These are phyloP conservation scores for Barnardius zonarius DNA, from an alignment of 2,113 vertebrate species.

Conservation along the genomic window DNA sequence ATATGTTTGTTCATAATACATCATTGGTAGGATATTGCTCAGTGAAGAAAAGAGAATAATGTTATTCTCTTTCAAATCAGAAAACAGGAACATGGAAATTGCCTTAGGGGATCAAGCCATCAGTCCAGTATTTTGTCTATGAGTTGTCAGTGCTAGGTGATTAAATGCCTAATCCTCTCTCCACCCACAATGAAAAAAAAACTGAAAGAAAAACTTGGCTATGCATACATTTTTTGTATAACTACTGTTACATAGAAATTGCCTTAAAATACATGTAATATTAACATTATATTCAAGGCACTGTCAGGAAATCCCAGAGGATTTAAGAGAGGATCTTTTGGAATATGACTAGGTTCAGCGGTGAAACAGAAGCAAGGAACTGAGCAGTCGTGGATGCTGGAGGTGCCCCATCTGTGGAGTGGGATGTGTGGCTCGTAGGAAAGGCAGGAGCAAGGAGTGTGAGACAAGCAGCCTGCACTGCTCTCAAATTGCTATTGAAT, in stretches of 20 bases:
- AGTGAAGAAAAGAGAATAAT: background rate
- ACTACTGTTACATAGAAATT: background rate
- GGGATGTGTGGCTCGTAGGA: background rate
- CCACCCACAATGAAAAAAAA: background rate
- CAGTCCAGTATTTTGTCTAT: background rate
- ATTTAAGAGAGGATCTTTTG: background rate
- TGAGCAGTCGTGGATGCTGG: background rate
- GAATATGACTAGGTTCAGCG: background rate
- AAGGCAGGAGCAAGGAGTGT: background rate
- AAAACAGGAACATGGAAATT: background rate
- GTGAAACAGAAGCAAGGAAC: background rate
- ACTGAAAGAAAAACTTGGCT: background rate
- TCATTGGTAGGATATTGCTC: background rate
- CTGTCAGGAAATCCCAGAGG: background rate
- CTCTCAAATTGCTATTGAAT: background rate
- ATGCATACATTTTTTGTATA: background rate
- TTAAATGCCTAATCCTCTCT: background rate
- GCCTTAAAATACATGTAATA: background rate
- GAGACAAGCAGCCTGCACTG: background rate
- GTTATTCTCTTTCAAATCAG: background rate
- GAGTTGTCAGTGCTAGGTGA: background rate
- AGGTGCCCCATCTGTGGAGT: background rate
- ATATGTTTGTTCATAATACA: background rate
- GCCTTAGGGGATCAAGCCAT: background rate
- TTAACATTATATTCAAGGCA: background rate